Base-by-base conservation (phyloP, 2,797 vertebrate genomes). In the Dendrocincla tyrannina region DNA sequence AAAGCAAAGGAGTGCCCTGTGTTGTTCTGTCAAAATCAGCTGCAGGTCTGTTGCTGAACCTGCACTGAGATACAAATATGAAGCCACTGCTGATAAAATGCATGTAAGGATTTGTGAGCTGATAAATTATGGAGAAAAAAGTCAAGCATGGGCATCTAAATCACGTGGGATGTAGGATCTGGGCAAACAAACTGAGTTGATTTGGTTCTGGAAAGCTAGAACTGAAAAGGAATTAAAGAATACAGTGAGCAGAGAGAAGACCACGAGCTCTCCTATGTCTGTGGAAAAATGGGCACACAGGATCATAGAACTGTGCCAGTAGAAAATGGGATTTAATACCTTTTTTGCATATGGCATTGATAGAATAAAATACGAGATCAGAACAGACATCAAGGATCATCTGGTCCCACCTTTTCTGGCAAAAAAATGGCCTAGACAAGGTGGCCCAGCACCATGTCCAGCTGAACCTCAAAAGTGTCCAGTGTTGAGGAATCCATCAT, bases 401-500 rank as follows among this genome's bases (percentile, higher is more conserved):
- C 22, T 47, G 23, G 5, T 52, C 15, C 37, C 81, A 22, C 0
- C 4, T 53, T 68, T 73, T 20, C 16, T 62, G 27, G 23, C 35
- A 69, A 83, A 70, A 56, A 13, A n/a, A n/a, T 13, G 5, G 8
- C 23, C 5, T 46, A 22, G 23, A n/a, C 15, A 75, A 56, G 23
- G 17, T 9, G 17, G 10, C 3, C 7, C 42, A 56, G 10, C 7
- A 52, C 1, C 5, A 13, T 28, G 7, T 62, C 8, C 32, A 58
- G 20, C 4, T 39, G 24, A 73, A 77, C 35, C 7, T 89, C 46
- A 6, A 19, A 70, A 24, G 16, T 8, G 1, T 18, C n/a, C 30
- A 33, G 2, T 17, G 4, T 0, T 46, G 27, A 23, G 15, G 19
- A 78, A 30, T 33, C 2, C 5, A 17, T 7, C 19, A 79, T 5